Evolutionary conservation across 2,888 invertebrate species (phyloP), one percentile per base, ranked within the genome.

Genomic region (Mythimna albipuncta): DNA sequence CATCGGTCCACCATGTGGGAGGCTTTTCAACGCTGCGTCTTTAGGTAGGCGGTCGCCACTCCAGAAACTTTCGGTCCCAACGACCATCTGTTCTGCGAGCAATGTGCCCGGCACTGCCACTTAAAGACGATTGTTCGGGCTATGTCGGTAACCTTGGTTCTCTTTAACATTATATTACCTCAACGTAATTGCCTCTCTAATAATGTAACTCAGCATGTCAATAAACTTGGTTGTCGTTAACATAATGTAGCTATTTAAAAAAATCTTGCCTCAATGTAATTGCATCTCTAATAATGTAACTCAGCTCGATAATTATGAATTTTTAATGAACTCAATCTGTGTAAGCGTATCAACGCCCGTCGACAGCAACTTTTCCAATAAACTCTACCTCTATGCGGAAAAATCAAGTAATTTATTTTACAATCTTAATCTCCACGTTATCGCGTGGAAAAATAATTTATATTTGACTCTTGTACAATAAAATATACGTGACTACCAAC

Each of bases 281-380:
- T 63, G 47, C 13, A 19, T 41, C 16, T n/a, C 4, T 50, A 35
- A 59, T 59, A 7, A 44, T 11, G 10, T 38, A 19, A 57, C 11
- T 69, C 68, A 74, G 77, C 83, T 77, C 77, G 82, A 87, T 89
- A 88, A 89, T 92, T 90, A 87, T 92, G 91, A 92, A 92, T 92
- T 93, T 94, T 93, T 93, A 93, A 94, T 93, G 90, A 93, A 93
- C 90, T 92, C 89, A 91, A 92, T 92, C 92, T 91, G 89, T 89
- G 90, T 90, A 67, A 93, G 91, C 93, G 91, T 92, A 93, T 93
- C 92, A 93, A 88, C 89, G 88, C 87, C 85, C 87, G 87, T 85
- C 85, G 88, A 81, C 85, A 89, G 88, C 85, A 93, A 94, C 82
- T 86, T 85, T 79, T 76, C 82, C 79, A 85, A 79, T 85, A 93